Conservation (phyloP, 1,140 invertebrate species). For the Drosophila subpulchrella region DNA sequence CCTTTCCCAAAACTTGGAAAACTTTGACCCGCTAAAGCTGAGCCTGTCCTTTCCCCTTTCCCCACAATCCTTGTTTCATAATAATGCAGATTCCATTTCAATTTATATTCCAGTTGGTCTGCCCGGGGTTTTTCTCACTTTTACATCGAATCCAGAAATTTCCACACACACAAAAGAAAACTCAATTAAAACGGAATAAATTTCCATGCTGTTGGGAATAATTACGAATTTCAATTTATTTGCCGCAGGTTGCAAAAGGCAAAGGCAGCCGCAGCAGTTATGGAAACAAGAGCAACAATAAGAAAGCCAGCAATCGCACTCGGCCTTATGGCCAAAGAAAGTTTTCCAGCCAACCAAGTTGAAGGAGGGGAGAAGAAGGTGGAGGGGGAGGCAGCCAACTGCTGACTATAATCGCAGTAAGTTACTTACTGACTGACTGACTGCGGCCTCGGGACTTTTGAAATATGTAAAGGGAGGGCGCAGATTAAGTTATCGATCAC, state of each 20-base stretch:
- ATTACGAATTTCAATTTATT: slow-evolving; percentile 84
- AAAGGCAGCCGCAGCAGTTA: slow-evolving; percentile 51
- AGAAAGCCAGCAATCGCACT: slow-evolving; percentile 52
- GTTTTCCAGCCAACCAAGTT: slow-evolving; percentile 25
- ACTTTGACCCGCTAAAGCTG: slow-evolving; percentile 5
- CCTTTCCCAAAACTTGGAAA: slow-evolving; percentile 11
- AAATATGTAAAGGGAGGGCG: slow-evolving; percentile 15
- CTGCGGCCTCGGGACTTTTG: slow-evolving; percentile 32
- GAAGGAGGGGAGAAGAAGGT: not conserved
- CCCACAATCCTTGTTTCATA: slow-evolving; percentile 62
- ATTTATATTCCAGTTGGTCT: slow-evolving; percentile 55
- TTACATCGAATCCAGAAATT: slow-evolving; percentile 53
- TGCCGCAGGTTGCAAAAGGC: slow-evolving; percentile 75
- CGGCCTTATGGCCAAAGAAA: slow-evolving; percentile 45
- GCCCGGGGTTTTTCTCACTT: slow-evolving; percentile 44
- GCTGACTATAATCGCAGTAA: slow-evolving; percentile 46
- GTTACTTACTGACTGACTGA: slow-evolving; percentile 48
- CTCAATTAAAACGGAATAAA: slow-evolving; percentile 83
- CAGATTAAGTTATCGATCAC: slow-evolving; percentile 15
- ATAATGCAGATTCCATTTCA: slow-evolving; percentile 77
- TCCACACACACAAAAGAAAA: slow-evolving; percentile 72
- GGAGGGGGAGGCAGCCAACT: not conserved
- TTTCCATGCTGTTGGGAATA: slow-evolving; percentile 80
- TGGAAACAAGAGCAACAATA: slow-evolving; percentile 50
- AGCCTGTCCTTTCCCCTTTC: not conserved